A percentile compares a stretch with the other conserved stretches of the same genome.
These are phyloP conservation scores for Natrix natrix DNA, from an alignment of 2,797 vertebrate species.

Conservation along the genomic window DNA sequence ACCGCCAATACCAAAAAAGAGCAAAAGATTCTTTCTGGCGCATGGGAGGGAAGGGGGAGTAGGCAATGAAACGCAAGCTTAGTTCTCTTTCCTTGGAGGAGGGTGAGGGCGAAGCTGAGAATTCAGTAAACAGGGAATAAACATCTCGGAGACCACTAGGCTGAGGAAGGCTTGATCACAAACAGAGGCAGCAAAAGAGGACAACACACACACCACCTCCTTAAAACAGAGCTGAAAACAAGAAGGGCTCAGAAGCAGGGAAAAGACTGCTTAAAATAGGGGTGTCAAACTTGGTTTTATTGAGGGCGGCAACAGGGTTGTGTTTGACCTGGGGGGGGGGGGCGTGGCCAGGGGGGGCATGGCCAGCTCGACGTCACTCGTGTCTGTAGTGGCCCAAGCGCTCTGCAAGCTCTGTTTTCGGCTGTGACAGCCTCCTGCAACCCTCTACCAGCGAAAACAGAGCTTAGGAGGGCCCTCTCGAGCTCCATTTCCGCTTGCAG, in stretches of 20 bases:
- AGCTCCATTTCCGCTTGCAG: too few species aligned
- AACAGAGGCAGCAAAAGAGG: background rate
- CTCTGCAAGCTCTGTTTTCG: too few species aligned
- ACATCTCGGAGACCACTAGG: background rate
- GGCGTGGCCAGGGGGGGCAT: too few species aligned
- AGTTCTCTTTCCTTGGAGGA: background rate
- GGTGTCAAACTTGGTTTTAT: background rate
- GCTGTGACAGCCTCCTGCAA: too few species aligned
- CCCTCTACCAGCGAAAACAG: too few species aligned
- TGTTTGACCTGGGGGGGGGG: too few species aligned
- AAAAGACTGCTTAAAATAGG: background rate
- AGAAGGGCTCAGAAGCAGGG: background rate
- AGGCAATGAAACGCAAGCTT: background rate
- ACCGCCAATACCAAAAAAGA: background rate
- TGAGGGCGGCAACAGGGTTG: too few species aligned
- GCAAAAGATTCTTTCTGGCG: background rate
- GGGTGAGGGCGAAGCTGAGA: background rate
- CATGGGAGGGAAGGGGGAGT: background rate
- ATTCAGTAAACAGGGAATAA: background rate
- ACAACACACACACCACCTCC: background rate
- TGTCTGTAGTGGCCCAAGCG: too few species aligned
- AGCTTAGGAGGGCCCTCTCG: too few species aligned
- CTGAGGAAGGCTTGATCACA: background rate
- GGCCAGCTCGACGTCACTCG: too few species aligned
- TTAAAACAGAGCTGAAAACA: background rate